phyloP scores from a whole-genome alignment of 2,888 invertebrate species.

The Pediacus dermestoides region DNA sequence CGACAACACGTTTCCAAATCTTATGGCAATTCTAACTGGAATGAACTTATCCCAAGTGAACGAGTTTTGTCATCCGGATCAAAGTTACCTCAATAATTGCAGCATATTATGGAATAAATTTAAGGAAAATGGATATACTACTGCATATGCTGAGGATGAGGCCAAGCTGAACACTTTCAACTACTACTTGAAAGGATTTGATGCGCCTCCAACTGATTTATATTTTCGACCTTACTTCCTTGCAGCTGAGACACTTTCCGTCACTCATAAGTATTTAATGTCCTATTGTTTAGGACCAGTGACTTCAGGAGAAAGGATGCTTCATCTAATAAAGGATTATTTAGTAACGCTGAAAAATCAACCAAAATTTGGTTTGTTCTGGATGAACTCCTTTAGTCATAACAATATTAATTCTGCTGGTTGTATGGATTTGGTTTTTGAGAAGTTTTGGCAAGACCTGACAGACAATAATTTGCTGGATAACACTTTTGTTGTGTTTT shows the following conservation, averaged over 20 bases:
- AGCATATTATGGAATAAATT: constrained; percentile 76
- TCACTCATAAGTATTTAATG: constrained; percentile 44
- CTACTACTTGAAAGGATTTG: constrained; percentile 70
- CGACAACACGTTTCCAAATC: constrained; percentile 88
- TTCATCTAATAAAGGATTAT: constrained; percentile 67
- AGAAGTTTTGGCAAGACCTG: constrained; percentile 59
- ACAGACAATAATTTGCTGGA: constrained; percentile 59
- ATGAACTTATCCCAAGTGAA: constrained; percentile 49
- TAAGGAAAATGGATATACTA: constrained; percentile 65
- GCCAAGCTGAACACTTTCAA: constrained; percentile 68
- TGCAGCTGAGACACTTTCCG: constrained; percentile 59
- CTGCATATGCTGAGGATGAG: constrained; percentile 73
- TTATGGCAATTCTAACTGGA: constrained; percentile 79
- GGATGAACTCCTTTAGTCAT: constrained; percentile 76
- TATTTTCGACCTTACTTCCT: constrained; percentile 72
- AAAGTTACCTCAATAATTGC: constrained; percentile 61
- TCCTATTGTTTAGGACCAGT: constrained; percentile 59
- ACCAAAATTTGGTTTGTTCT: constrained; percentile 73
- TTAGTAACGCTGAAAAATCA: constrained; percentile 53
- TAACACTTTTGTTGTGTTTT: constrained; percentile 66
- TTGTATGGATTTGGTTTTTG: constrained; percentile 62
- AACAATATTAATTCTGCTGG: constrained; percentile 65
- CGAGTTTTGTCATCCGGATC: constrained; percentile 50
- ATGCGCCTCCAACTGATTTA: constrained; percentile 72
- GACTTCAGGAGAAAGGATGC: constrained; percentile 63